Evolutionary conservation across 1,140 invertebrate genomes (phyloP).

Genomic region (Catajapyx aquilonaris): DNA sequence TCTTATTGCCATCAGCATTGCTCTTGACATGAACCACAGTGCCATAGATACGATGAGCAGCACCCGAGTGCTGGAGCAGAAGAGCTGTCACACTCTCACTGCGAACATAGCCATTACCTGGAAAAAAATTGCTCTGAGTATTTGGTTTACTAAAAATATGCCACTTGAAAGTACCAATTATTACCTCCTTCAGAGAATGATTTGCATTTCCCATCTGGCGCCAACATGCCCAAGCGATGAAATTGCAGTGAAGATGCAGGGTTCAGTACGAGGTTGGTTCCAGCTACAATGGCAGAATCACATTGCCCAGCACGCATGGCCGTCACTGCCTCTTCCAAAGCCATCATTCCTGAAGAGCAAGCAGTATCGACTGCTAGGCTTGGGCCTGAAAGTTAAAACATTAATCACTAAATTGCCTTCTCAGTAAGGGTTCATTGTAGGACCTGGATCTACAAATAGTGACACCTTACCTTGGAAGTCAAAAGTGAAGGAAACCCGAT

Average conservation of each 20-base stretch:
- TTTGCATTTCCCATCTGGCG: conserved; percentile 71
- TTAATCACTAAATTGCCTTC: not conserved
- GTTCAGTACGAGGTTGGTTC: conserved; percentile 55
- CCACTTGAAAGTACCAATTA: not conserved
- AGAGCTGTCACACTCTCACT: conserved; percentile 68
- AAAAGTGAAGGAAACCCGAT: conserved; percentile 86
- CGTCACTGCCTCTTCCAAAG: conserved; percentile 27
- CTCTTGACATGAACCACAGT: conserved; percentile 63
- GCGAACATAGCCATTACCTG: conserved; percentile 71
- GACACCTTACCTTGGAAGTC: conserved; percentile 55
- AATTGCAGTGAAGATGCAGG: conserved; percentile 82
- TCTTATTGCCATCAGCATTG: conserved; percentile 78
- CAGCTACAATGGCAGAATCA: conserved; percentile 34
- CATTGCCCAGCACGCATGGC: conserved; percentile 27
- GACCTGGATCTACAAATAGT: too few relatives aligned
- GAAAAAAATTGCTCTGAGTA: conserved; percentile 3
- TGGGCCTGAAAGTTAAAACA: conserved; percentile 21
- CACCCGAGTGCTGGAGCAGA: conserved; percentile 51
- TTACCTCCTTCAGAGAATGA: conserved; percentile 71
- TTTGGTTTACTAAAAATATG: not conserved
- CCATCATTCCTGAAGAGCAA: conserved; percentile 32
- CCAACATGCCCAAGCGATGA: conserved; percentile 74
- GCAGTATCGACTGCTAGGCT: conserved; percentile 35
- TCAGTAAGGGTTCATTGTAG: not conserved
- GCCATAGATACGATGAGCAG: conserved; percentile 63